Conservation (phyloP, 2,888 invertebrate species). For the Oscheius myriophilus region DNA sequence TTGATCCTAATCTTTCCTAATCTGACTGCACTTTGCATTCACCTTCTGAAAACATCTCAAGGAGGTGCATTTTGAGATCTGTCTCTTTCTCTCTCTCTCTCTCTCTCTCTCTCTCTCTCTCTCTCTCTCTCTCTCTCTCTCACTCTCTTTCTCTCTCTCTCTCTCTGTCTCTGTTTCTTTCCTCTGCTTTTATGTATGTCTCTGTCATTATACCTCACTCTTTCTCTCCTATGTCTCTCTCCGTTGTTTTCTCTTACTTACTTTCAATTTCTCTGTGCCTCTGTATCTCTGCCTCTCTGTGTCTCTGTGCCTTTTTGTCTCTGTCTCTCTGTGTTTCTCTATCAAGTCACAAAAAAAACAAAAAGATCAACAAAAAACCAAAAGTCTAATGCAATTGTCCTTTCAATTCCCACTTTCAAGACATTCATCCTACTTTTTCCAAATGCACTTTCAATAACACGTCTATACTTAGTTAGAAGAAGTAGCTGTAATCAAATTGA, state of each 20-base stretch:
- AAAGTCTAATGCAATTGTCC: background rate
- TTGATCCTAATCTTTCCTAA: no score
- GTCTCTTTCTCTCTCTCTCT: no score
- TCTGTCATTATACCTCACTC: background rate
- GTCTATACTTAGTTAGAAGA: background rate
- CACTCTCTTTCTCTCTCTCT: no score
- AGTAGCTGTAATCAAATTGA: no score
- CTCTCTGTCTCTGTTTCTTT: no score
- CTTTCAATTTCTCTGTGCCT: background rate
- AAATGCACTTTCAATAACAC: background rate
- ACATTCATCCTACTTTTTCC: background rate
- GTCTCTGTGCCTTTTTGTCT: background rate
- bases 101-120: background rate
- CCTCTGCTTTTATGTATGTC: no score
- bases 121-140: background rate
- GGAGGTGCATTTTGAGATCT: no score
- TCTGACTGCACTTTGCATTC: no score
- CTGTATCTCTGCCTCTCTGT: conserved; percentile 1
- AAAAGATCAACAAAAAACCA: no score
- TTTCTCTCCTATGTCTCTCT: background rate
- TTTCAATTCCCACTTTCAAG: background rate
- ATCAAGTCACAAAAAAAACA: background rate
- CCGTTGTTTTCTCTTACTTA: background rate
- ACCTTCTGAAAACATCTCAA: no score
- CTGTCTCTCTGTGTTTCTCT: conserved; percentile 1